phyloP scores from a whole-genome alignment of 2,797 vertebrate genomes.

The Florisuga fusca region DNA sequence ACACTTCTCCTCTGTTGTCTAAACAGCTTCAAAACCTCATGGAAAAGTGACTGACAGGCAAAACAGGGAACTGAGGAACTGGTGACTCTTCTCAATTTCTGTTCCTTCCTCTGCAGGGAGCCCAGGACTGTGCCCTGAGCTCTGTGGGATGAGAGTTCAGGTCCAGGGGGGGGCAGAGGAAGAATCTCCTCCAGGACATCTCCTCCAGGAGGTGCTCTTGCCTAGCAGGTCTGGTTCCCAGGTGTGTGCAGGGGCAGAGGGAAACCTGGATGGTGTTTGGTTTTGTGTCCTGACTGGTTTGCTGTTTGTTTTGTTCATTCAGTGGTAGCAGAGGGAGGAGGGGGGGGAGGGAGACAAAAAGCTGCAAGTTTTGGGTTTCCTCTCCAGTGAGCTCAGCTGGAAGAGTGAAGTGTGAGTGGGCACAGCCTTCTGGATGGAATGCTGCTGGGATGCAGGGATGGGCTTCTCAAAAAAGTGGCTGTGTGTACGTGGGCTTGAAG shows the following conservation, averaged over 20 bases:
- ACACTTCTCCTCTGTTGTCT: fast-evolving
- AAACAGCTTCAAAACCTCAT: not conserved
- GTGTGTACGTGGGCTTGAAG: not conserved
- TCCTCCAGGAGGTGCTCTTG: not conserved
- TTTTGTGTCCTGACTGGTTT: not conserved
- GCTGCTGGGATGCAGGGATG: not conserved
- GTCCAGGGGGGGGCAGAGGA: not conserved
- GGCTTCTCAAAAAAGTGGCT: not conserved
- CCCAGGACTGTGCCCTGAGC: fast-evolving
- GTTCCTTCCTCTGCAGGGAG: not conserved
- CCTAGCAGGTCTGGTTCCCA: not conserved
- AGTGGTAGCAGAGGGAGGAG: not conserved
- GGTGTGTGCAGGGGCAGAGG: not conserved
- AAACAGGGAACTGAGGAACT: not conserved
- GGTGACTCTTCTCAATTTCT: not conserved
- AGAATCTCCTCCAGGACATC: not conserved
- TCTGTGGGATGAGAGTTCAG: fast-evolving
- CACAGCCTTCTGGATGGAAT: not conserved
- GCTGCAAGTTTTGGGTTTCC: not conserved
- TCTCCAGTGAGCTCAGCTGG: fast-evolving
- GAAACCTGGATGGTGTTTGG: not conserved
- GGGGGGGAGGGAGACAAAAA: too few species aligned
- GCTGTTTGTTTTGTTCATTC: not conserved
- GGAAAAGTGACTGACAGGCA: not conserved
- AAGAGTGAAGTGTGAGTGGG: not conserved